Percentiles rank a stretch among this genome's conserved stretches.
These are phyloP conservation scores for Microtus montanus DNA, from an alignment of 2,113 vertebrate species.

Conservation along the genomic window DNA sequence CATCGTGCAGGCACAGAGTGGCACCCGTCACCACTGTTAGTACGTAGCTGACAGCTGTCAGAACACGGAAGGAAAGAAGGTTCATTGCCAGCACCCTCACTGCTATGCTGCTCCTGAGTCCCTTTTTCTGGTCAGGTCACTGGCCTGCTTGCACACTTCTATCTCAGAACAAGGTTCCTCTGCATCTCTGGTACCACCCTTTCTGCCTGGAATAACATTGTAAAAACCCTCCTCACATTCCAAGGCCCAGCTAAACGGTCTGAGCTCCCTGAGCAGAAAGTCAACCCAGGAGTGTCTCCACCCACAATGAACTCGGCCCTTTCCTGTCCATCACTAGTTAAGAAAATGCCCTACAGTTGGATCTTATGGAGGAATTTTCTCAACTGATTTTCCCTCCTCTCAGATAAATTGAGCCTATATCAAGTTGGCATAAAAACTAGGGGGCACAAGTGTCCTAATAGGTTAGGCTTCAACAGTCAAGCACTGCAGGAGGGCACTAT, in stretches of 20 bases:
- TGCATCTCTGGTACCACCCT: background rate
- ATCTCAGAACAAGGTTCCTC: background rate
- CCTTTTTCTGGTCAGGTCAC: background rate
- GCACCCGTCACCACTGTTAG: background rate
- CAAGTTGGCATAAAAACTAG: background rate
- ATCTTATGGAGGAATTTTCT: background rate
- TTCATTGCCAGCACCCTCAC: background rate
- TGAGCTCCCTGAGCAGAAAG: background rate
- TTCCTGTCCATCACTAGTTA: background rate
- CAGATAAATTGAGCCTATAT: background rate
- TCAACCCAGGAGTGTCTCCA: background rate
- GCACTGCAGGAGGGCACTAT: background rate
- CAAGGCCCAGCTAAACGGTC: too few species aligned
- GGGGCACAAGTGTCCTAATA: background rate
- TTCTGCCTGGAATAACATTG: background rate
- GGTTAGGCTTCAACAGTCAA: background rate
- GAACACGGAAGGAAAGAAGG: background rate
- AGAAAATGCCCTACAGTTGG: too few species aligned
- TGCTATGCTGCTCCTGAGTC: background rate
- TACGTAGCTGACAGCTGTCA: background rate
- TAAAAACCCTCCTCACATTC: background rate
- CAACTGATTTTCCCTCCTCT: background rate
- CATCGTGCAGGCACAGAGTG: background rate
- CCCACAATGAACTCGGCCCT: background rate
- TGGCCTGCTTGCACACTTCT: background rate